Evolutionary conservation across 2,797 vertebrate genomes (phyloP), one percentile per base, ranked within the genome.

Genomic region (Thamnophis elegans): DNA sequence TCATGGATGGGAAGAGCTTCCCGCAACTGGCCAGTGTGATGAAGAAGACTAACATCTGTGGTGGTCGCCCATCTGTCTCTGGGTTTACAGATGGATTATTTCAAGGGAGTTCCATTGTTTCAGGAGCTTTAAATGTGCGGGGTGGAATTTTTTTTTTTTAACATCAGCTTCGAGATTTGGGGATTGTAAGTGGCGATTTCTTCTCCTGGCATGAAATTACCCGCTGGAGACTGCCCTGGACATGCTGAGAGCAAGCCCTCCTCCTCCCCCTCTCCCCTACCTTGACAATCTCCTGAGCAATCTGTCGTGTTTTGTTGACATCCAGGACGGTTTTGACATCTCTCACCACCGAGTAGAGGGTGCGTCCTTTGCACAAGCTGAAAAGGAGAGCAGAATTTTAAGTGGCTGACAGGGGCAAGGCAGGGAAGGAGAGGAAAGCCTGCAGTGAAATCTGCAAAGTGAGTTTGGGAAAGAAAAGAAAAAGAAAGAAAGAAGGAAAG

Each of bases 211-310:
- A 59, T 58, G 26, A 51, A 42, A 51, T 82, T 16, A 59, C 55
- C 16, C 25, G 12, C 54, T 56, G 1, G 47, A 47, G 56, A 47
- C 26, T 16, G 5, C 22, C 22, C 16, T 32, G 16, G 22, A 13
- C 65, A 0, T 10, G 0, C 0, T 12, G 18, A 18, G 16, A 91
- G 22, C 28, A 82, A 82, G 36, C 73, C 20, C 36, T 5, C 26
- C 36, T 20, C 58, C 59, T 22, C 13, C 11, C 51, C 59, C 3
- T 47, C 68, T 4, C 90, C 56, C 60, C 55, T 98, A 99, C 99
- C 99, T 99, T 99, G 94, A 99, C 99, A 95, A 99, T 99, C 97
- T 99, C 99, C 97, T 99, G 99, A 25, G 99, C 99, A 42, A 99
- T 99, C 97, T 99, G 99, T 96, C 99, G 98, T 0, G 99, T 99